These are phyloP conservation scores for Marasmarcha lunaedactyla DNA, from an alignment of 2,888 invertebrate species.

Conservation along the genomic window DNA sequence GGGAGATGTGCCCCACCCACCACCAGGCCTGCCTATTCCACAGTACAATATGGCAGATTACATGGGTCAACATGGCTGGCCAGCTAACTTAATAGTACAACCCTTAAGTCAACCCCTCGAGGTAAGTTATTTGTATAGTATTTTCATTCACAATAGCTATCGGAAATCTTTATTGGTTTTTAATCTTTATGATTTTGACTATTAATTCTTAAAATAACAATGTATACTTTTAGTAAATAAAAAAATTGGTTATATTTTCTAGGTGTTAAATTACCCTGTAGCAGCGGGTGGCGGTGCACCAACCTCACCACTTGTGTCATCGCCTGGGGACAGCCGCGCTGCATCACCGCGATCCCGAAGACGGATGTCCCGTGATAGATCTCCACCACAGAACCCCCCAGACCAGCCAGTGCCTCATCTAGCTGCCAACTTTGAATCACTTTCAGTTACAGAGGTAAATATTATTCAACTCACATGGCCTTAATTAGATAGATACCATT, in stretches of 20 bases:
- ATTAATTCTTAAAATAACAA: too few relatives aligned
- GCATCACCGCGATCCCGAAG: constrained; percentile 73
- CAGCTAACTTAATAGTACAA: constrained; percentile 54
- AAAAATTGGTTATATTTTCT: too few relatives aligned
- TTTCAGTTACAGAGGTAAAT: constrained; percentile 38
- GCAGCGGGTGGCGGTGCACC: constrained; percentile 23
- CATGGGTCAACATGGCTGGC: constrained; percentile 56
- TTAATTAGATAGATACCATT: too few relatives aligned
- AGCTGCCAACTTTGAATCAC: constrained; percentile 52
- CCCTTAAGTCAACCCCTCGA: constrained; percentile 57
- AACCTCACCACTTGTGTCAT: constrained; percentile 80
- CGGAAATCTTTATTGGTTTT: too few relatives aligned
- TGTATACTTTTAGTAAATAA: too few relatives aligned
- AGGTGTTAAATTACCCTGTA: constrained; percentile 63
- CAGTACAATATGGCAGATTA: constrained; percentile 61
- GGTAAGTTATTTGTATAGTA: too few relatives aligned
- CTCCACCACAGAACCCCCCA: constrained; percentile 42
- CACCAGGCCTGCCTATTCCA: constrained; percentile 56
- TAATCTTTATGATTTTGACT: too few relatives aligned
- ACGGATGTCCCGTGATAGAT: constrained; percentile 60
- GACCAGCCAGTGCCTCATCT: constrained; percentile 38
- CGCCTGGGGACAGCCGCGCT: constrained; percentile 82
- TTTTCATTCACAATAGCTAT: too few relatives aligned
- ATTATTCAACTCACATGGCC: constrained; percentile 21
- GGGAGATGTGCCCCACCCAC: constrained; percentile 51